Percentiles rank a stretch among this genome's conserved stretches.
Evolutionary conservation across 1,140 invertebrate species (phyloP).

Genomic region (Bombyx mori): ASM3026992v2 NC_085113.1:1618001-1618500

Average conservation of each 20-base stretch:
- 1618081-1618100: not conserved
- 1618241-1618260: too few relatives aligned
- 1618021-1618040: constrained; percentile 81
- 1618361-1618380: too few relatives aligned
- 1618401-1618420: constrained; percentile 78
- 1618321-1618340: too few relatives aligned
- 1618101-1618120: not conserved
- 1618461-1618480: constrained; percentile 56
- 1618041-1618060: constrained; percentile 29
- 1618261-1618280: too few relatives aligned
- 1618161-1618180: not conserved
- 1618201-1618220: too few relatives aligned
- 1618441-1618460: constrained; percentile 68
- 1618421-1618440: constrained; percentile 69
- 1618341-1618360: too few relatives aligned
- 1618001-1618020: constrained; percentile 88
- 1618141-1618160: constrained; percentile 6
- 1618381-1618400: too few relatives aligned
- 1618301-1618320: too few relatives aligned
- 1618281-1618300: too few relatives aligned
- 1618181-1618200: too few relatives aligned
- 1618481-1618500: constrained; percentile 67
- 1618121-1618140: not conserved
- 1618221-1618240: too few relatives aligned
- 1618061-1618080: too few relatives aligned